phyloP scores from a whole-genome alignment of 2,888 invertebrate species.

The Limnephilus auricula region DNA sequence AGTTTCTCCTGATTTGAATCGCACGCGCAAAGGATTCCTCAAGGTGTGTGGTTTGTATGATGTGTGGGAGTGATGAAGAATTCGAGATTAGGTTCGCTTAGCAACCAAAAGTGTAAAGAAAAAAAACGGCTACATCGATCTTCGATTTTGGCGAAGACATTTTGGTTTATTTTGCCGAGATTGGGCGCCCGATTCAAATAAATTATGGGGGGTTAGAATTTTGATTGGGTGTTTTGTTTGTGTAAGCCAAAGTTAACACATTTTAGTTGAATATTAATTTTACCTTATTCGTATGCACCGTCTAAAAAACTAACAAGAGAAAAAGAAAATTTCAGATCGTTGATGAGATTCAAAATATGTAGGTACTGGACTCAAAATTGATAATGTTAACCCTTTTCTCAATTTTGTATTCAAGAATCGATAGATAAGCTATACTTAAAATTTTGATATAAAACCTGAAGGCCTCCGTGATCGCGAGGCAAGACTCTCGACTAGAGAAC shows the following conservation, averaged over 20 bases:
- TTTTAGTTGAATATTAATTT: not conserved
- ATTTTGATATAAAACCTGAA: too few relatives aligned
- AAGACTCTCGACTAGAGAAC: too few relatives aligned
- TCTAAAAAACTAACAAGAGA: not conserved
- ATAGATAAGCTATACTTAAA: too few relatives aligned
- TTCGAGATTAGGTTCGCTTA: conserved; percentile 29
- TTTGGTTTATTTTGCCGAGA: not conserved
- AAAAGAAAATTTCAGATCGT: not conserved
- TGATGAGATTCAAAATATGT: not conserved
- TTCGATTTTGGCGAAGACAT: conserved; percentile 1
- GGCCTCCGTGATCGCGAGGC: too few relatives aligned
- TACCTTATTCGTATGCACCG: not conserved
- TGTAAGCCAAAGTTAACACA: not conserved
- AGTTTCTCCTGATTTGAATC: not conserved
- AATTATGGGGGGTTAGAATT: not conserved
- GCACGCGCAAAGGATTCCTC: not conserved
- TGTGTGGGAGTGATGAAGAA: conserved; percentile 38
- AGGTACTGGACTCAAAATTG: not conserved
- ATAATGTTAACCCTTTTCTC: not conserved
- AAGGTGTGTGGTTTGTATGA: conserved; percentile 26
- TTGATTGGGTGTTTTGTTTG: conserved; percentile 15
- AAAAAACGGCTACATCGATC: conserved; percentile 19
- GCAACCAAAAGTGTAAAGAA: conserved; percentile 24
- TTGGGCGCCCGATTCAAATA: conserved; percentile 19
- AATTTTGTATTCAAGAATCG: not conserved